Conservation (phyloP, 1,140 invertebrate genomes). For the Ruditapes philippinarum region DNA sequence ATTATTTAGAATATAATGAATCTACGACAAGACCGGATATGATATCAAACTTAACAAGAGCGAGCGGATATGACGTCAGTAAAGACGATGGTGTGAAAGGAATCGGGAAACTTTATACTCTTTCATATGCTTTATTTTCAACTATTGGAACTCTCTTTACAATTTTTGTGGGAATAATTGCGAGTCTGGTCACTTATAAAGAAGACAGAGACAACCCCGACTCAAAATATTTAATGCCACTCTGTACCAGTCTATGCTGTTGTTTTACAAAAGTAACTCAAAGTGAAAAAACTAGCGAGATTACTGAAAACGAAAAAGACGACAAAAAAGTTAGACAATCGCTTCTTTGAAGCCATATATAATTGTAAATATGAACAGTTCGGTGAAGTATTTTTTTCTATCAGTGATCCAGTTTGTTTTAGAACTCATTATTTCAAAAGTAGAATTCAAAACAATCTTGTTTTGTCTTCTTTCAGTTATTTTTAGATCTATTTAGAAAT, state of each 20-base stretch:
- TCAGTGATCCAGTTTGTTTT: too few species aligned
- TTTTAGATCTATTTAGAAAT: too few species aligned
- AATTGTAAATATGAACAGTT: too few species aligned
- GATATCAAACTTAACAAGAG: neutral
- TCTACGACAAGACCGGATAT: neutral
- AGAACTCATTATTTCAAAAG: too few species aligned
- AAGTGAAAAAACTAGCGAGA: neutral
- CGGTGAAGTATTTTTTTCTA: too few species aligned
- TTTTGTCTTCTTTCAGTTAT: too few species aligned
- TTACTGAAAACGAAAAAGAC: neutral
- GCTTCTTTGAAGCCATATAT: neutral
- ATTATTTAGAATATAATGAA: too few species aligned
- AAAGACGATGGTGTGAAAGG: neutral
- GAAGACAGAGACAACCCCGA: slow-evolving; percentile 23
- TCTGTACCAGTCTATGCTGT: slow-evolving; percentile 20
- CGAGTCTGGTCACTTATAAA: slow-evolving; percentile 31
- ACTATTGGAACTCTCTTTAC: slow-evolving; percentile 47
- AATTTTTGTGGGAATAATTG: slow-evolving; percentile 18
- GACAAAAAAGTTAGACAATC: neutral
- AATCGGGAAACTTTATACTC: slow-evolving; percentile 17
- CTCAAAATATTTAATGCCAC: slow-evolving; percentile 15
- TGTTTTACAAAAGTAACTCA: neutral
- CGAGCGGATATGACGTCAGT: neutral
- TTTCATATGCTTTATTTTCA: slow-evolving; percentile 53
- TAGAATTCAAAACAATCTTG: too few species aligned